A percentile compares a stretch with the other conserved stretches of the same genome.
Evolutionary conservation across 2,113 vertebrate species (phyloP).

Genomic region (Marmota monax): DNA sequence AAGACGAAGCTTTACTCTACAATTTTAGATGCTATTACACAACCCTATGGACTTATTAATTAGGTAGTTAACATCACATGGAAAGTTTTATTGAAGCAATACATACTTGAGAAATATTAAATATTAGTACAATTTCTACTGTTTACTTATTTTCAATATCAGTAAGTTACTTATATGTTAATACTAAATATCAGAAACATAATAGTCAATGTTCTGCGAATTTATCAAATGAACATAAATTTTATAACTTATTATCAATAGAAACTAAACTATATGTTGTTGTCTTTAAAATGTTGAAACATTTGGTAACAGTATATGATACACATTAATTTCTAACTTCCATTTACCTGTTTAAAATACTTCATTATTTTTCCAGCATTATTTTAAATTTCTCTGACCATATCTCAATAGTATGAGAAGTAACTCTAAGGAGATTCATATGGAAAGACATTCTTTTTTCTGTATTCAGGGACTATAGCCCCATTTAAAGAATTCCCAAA

Average conservation of each 20-base stretch:
- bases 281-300: background rate
- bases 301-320: background rate
- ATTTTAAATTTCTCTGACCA: background rate
- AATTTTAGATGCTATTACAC: background rate
- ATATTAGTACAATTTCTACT: background rate
- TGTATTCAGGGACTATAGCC: background rate
- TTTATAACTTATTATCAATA: background rate
- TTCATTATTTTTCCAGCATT: background rate
- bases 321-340: background rate
- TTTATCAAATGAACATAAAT: background rate
- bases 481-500: constrained; percentile 11
- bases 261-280: background rate
- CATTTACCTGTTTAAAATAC: background rate
- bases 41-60: background rate
- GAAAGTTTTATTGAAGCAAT: background rate
- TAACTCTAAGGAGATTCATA: background rate
- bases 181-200: background rate
- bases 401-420: background rate
- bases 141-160: background rate
- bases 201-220: background rate
- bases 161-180: background rate
- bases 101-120: background rate
- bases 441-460: background rate
- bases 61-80: background rate
- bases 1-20: background rate